phyloP scores from a whole-genome alignment of 2,113 vertebrate species.

The Siniperca knerii region DNA sequence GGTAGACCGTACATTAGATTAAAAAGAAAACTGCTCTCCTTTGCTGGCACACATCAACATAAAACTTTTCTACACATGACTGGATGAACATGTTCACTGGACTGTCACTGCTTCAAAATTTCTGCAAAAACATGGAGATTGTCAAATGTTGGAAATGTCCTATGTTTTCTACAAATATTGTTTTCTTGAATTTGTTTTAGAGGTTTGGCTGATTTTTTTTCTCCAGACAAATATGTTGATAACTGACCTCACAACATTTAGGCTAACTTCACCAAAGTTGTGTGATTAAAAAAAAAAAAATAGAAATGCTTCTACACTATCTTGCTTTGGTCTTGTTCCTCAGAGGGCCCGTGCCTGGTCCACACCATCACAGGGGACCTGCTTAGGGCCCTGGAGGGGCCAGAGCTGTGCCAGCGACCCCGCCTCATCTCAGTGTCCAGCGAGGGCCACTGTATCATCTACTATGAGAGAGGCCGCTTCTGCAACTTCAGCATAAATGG shows the following conservation, averaged over 20 bases:
- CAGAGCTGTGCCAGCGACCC: slow-evolving; percentile 93
- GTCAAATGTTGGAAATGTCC: too few relatives aligned
- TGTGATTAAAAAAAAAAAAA: not conserved
- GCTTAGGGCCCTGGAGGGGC: slow-evolving; percentile 95
- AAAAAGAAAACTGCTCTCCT: too few relatives aligned
- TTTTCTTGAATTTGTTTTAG: not conserved
- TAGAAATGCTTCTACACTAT: not conserved
- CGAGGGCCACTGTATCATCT: slow-evolving; percentile 99
- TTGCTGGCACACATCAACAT: too few relatives aligned
- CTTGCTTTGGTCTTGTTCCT: slow-evolving; percentile 31
- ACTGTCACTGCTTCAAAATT: too few relatives aligned
- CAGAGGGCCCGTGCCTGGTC: slow-evolving; percentile 98
- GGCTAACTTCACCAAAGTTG: not conserved
- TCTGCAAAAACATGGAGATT: too few relatives aligned
- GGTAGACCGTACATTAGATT: not conserved
- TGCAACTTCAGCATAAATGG: slow-evolving; percentile 99
- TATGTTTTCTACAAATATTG: not conserved
- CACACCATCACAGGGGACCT: slow-evolving; percentile 99
- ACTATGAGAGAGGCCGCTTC: slow-evolving; percentile 96
- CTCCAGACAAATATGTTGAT: not conserved
- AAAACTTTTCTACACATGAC: too few relatives aligned
- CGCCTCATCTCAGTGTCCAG: slow-evolving; percentile 98
- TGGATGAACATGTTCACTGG: too few relatives aligned
- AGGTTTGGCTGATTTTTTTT: not conserved
- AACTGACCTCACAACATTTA: not conserved